Evolutionary conservation across 2,888 invertebrate genomes (phyloP).

Genomic region (Lordiphosa andalusiaca): DNA sequence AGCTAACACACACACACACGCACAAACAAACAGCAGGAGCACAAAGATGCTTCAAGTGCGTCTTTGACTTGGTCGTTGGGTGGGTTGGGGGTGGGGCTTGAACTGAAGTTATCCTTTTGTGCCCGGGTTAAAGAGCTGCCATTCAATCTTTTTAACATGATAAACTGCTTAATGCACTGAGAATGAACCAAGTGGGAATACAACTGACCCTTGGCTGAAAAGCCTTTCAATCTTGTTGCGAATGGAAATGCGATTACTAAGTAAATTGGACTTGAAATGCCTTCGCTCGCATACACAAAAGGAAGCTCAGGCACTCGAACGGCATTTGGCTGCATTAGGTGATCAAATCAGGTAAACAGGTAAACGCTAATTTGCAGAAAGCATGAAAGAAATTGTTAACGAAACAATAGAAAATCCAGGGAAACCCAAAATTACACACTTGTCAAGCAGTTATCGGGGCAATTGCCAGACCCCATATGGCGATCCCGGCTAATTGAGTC

Average conservation of each 20-base stretch:
- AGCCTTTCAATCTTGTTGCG: constrained; percentile 15
- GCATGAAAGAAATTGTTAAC: no score
- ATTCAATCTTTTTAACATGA: constrained; percentile 64
- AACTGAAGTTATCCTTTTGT: constrained; percentile 48
- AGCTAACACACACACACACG: neutral
- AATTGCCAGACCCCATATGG: neutral
- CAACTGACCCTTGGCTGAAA: constrained; percentile 3
- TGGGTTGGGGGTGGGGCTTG: neutral
- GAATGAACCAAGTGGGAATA: constrained; percentile 13
- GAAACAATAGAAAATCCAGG: no score
- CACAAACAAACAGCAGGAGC: constrained; percentile 6
- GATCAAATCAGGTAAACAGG: neutral
- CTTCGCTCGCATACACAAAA: constrained; percentile 2
- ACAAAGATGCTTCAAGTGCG: constrained; percentile 10
- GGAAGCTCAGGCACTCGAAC: constrained; percentile 9
- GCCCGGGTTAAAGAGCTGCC: constrained; percentile 27
- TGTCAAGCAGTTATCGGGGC: no score
- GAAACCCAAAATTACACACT: no score
- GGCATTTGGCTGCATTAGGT: constrained; percentile 12
- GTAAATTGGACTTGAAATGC: constrained; percentile 40
- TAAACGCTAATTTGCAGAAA: no score
- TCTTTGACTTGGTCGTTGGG: constrained; percentile 1
- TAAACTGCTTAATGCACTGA: constrained; percentile 62
- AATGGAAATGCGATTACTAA: constrained; percentile 31
- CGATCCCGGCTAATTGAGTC: constrained; percentile 45